Evolutionary conservation across 1,140 invertebrate species (phyloP).

Genomic region (Mycetomoellerius zeteki): DNA sequence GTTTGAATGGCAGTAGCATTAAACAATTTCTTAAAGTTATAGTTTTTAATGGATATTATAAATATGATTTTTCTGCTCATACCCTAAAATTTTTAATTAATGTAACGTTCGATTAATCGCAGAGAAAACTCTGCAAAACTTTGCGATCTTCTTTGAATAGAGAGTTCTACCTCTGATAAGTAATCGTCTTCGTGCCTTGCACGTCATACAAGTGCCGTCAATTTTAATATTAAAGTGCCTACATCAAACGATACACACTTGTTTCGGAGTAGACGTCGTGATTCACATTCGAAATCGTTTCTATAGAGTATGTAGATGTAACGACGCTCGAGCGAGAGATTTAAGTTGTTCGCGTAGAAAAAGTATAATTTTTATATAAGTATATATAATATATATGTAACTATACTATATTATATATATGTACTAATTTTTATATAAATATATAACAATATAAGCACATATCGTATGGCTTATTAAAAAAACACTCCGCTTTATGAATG

Average conservation of each 20-base stretch:
- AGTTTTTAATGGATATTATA: neutral
- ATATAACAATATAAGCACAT: too few species aligned
- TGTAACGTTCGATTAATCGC: slow-evolving; percentile 21
- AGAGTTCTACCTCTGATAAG: slow-evolving; percentile 4
- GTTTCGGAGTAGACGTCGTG: slow-evolving; percentile 42
- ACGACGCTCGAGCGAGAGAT: slow-evolving; percentile 32
- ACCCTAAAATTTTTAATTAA: slow-evolving; percentile 2
- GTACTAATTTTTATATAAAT: too few species aligned
- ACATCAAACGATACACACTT: slow-evolving; percentile 56
- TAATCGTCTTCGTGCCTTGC: slow-evolving; percentile 36
- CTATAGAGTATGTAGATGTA: slow-evolving; percentile 32
- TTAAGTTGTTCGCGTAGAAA: slow-evolving; percentile 29
- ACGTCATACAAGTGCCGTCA: slow-evolving; percentile 42
- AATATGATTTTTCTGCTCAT: neutral
- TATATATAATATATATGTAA: too few species aligned
- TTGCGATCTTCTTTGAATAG: slow-evolving; percentile 42
- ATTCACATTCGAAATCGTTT: slow-evolving; percentile 53
- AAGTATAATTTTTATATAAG: neutral
- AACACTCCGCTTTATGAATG: neutral
- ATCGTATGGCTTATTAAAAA: neutral
- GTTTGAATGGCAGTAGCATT: neutral
- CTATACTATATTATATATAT: too few species aligned
- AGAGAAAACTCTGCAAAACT: slow-evolving; percentile 21
- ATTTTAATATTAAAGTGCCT: slow-evolving; percentile 60
- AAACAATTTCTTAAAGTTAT: neutral